Evolutionary conservation across 2,113 vertebrate genomes (phyloP), one percentile per base, ranked within the genome.

Genomic region (Colius striatus): DNA sequence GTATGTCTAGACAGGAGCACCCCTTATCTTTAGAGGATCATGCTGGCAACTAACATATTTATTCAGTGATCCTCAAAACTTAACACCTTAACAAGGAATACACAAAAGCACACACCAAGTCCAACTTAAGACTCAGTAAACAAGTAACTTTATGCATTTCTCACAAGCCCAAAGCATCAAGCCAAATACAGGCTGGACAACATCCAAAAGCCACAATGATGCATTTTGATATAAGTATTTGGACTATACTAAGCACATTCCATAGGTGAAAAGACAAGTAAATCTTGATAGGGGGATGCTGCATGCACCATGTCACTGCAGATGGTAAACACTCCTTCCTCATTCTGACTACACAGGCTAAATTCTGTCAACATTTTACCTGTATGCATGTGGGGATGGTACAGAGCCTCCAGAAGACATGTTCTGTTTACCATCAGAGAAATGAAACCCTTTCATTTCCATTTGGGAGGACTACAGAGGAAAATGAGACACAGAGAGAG

Each of bases 391-490:
- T 27, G 98, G 97, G 21, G 98, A 97, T 1, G 97, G 97, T n/a
- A 98, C 76, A 22, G 98, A 96, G 62, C 97, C 98, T 92, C 98
- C 98, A 0, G 99, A 96, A 23, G 99, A 98, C 95, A 99, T 98
- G 94, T 66, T 99, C 95, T 98, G 98, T 97, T 99, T 99, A 60
- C 97, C 97, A 47, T 99, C 99, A 16, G 99, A 94, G 92, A 99
- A 99, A 97, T 99, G 99, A 97, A 99, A 99, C 63, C 98, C 98
- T 97, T 99, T 99, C 98, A 99, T 98, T 97, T 99, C 99, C 98
- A 99, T 98, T 92, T 99, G 99, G 68, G 99, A 98, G 57, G 98
- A 98, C 99, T 99, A 86, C 38, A 73, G 90, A 92, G 48, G 86
- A 72, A 83, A 74, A 85, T 2, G 60, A 67, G 38, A 41, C 9